A percentile compares a stretch with the other conserved stretches of the same genome.
Conservation (phyloP, 2,888 invertebrate species). For the Teinopalpus imperialis region DNA sequence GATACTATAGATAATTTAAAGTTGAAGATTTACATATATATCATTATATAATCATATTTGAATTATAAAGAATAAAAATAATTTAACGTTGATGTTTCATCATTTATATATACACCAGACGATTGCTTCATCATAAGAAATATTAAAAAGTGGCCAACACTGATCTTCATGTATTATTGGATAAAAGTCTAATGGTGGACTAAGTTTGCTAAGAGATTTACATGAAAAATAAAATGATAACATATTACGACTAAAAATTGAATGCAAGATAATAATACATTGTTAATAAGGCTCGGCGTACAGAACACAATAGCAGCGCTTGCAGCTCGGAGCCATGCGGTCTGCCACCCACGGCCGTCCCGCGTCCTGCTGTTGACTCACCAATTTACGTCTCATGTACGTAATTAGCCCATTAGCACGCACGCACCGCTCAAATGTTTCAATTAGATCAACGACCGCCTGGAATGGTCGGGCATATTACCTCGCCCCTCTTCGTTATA, state of each 20-base stretch:
- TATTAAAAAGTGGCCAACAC: too few relatives aligned
- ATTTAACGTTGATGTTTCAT: too few relatives aligned
- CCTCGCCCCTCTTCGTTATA: slow-evolving; percentile 55
- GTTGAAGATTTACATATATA: too few relatives aligned
- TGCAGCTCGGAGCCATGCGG: slow-evolving; percentile 71
- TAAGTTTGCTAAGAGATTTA: too few relatives aligned
- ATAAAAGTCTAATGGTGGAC: too few relatives aligned
- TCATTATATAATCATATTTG: too few relatives aligned
- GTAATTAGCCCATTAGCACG: slow-evolving; percentile 79
- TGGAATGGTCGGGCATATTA: slow-evolving; percentile 64
- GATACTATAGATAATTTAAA: too few relatives aligned
- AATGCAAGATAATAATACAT: neutral
- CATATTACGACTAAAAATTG: neutral
- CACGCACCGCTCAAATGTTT: slow-evolving; percentile 77
- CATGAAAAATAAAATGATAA: neutral
- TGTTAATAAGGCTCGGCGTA: slow-evolving; percentile 15
- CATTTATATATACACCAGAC: too few relatives aligned
- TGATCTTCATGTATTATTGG: too few relatives aligned
- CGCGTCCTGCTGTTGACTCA: slow-evolving; percentile 74
- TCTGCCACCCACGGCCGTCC: slow-evolving; percentile 73
- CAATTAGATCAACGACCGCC: slow-evolving; percentile 76
- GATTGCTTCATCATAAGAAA: too few relatives aligned
- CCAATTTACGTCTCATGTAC: slow-evolving; percentile 71
- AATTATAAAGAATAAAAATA: too few relatives aligned
- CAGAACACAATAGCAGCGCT: slow-evolving; percentile 36